These are phyloP conservation scores for Eulemur mongoz DNA, from an alignment of 2,797 vertebrate species.

Conservation along the genomic window DNA sequence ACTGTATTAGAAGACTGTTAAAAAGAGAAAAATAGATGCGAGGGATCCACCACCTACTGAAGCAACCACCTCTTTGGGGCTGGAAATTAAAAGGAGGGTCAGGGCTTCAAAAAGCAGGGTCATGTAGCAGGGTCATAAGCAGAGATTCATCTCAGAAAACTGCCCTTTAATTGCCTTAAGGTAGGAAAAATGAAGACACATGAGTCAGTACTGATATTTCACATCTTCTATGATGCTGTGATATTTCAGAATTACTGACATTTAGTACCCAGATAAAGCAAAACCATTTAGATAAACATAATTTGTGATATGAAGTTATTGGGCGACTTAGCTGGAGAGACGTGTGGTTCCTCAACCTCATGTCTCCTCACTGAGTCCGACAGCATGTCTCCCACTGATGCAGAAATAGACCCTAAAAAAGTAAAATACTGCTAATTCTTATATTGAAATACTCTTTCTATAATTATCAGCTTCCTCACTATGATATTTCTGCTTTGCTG, in stretches of 20 bases:
- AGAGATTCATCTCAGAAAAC: background rate
- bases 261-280: background rate
- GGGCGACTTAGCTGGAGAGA: background rate
- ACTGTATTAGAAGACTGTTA: background rate
- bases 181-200: background rate
- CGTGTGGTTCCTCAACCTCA: fast-evolving
- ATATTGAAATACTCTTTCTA: background rate
- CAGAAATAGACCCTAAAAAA: background rate
- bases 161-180: background rate
- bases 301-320: background rate
- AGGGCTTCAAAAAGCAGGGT: background rate
- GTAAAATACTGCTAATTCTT: background rate
- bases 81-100: background rate
- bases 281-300: background rate
- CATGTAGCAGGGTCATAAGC: background rate
- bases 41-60: background rate
- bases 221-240: background rate
- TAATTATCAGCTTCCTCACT: background rate
- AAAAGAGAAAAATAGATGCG: background rate
- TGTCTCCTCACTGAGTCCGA: background rate
- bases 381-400: fast-evolving
- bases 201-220: background rate
- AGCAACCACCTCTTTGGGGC: background rate
- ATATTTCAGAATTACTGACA: background rate
- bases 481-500: background rate